Evolutionary conservation across 1,140 invertebrate species (phyloP).

Genomic region (Proales similis): DNA sequence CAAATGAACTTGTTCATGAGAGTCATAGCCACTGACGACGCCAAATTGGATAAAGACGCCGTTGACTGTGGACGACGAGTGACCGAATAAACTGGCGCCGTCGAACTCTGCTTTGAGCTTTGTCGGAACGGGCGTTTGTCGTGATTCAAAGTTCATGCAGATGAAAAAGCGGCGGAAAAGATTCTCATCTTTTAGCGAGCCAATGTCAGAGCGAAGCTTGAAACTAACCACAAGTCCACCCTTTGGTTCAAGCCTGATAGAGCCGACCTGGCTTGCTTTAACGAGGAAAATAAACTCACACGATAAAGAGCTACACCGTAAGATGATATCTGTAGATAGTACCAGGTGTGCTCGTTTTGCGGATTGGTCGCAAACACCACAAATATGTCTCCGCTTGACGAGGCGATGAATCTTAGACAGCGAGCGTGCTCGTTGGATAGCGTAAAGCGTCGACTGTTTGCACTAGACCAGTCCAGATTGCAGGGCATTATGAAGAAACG

Average conservation of each 20-base stretch:
- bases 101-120: background rate
- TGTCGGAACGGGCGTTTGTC: background rate
- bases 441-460: conserved; percentile 24
- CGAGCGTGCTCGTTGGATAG: conserved; percentile 15
- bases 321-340: conserved; percentile 35
- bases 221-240: conserved; percentile 25
- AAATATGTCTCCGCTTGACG: conserved; percentile 30
- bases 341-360: conserved; percentile 32
- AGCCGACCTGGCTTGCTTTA: too few relatives aligned
- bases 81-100: background rate
- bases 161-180: conserved; percentile 31
- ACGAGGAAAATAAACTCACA: too few relatives aligned
- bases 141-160: conserved; percentile 17
- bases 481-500: conserved; percentile 36
- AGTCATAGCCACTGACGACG: conserved; percentile 24
- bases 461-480: conserved; percentile 22
- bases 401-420: conserved; percentile 21
- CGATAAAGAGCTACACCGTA: conserved; percentile 30
- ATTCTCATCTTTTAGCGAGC: conserved; percentile 23
- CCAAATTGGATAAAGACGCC: conserved; percentile 18
- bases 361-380: conserved; percentile 29
- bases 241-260: too few relatives aligned
- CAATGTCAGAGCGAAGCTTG: background rate
- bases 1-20: conserved; percentile 29
- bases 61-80: background rate